phyloP scores from a whole-genome alignment of 2,888 invertebrate genomes.

The Pseudococcus viburni region DNA sequence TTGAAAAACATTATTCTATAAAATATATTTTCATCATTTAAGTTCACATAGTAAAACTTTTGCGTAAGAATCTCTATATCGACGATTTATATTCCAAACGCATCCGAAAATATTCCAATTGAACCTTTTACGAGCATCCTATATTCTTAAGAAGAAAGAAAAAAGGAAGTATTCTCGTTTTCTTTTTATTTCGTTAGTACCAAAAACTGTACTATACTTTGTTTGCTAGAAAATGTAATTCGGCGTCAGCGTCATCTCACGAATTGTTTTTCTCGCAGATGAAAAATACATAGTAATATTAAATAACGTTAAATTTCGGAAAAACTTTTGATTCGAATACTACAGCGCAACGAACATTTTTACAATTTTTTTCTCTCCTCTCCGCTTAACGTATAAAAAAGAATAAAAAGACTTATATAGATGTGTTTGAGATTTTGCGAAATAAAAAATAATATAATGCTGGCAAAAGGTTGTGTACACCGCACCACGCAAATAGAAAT shows the following conservation, averaged over 20 bases:
- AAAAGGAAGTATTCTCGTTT: slow-evolving; percentile 46
- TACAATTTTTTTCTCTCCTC: slow-evolving; percentile 33
- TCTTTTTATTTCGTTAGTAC: slow-evolving; percentile 49
- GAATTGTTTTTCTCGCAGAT: slow-evolving; percentile 58
- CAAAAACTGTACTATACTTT: slow-evolving; percentile 33
- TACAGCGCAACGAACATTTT: slow-evolving; percentile 18
- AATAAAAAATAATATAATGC: slow-evolving; percentile 31
- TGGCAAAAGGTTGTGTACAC: slow-evolving; percentile 2
- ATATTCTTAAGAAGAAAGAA: neutral
- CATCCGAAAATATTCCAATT: slow-evolving; percentile 26
- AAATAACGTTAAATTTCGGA: slow-evolving; percentile 59
- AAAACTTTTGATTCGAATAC: slow-evolving; percentile 58
- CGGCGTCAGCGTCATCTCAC: slow-evolving; percentile 57
- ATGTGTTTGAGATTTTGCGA: slow-evolving; percentile 10
- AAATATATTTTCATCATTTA: neutral
- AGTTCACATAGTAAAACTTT: neutral
- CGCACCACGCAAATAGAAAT: slow-evolving; percentile 25
- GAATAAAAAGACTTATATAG: slow-evolving; percentile 30
- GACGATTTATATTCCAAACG: slow-evolving; percentile 35
- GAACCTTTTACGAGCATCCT: slow-evolving; percentile 55
- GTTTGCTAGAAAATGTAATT: slow-evolving; percentile 59
- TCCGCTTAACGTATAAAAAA: neutral
- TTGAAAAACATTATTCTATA: neutral
- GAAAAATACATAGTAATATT: slow-evolving; percentile 57
- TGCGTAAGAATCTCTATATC: neutral